Base-by-base conservation (phyloP, 30 jellyfish, hydroid and myxozoan species). In the Cassiopea andromeda region DNA sequence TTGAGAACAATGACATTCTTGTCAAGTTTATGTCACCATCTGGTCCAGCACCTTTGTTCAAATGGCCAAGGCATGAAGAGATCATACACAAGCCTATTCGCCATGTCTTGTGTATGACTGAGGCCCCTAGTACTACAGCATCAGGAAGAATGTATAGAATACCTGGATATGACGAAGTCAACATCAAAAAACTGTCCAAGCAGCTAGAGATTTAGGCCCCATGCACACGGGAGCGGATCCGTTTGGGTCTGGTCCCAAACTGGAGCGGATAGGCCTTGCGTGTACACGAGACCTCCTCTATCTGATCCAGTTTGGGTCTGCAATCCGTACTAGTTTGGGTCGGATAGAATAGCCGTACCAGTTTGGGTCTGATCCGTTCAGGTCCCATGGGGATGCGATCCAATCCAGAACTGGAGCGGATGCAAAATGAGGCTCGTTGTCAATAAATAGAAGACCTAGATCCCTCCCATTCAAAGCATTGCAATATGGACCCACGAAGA, bases 201-300 rank as follows among this genome's bases (percentile, higher is more conserved):
- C n/a, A n/a, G n/a, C n/a, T n/a, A n/a, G n/a, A n/a, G n/a, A n/a
- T n/a, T n/a, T n/a, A n/a, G n/a, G n/a, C n/a, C n/a, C n/a, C n/a
- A n/a, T n/a, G n/a, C n/a, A n/a, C n/a, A n/a, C n/a, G n/a, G n/a
- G n/a, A 50, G 64, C 64, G 75, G 38, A 66, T 66, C 75, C 75
- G 75, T 66, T 66, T 19, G 75, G 38, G 38, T 66, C 75, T 19
- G 75, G 3, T 66, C 45, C 75, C 75, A 2, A 14, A 66, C 75
- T 66, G 75, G 75, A 2, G 75, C 75, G 45, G 75, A 66, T 66
- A 66, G 75, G 75, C 75, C 75, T 66, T 66, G 45, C 75, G 75
- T 66, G 18, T 14, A 66, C 75, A 66, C 75, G 18, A 66, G 45
- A 66, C 38, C 75, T 13, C 18, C 75, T 66, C 18, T 66, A 19